phyloP scores from a whole-genome alignment of 2,888 invertebrate genomes.

The Cyrtodaria siliqua region DNA sequence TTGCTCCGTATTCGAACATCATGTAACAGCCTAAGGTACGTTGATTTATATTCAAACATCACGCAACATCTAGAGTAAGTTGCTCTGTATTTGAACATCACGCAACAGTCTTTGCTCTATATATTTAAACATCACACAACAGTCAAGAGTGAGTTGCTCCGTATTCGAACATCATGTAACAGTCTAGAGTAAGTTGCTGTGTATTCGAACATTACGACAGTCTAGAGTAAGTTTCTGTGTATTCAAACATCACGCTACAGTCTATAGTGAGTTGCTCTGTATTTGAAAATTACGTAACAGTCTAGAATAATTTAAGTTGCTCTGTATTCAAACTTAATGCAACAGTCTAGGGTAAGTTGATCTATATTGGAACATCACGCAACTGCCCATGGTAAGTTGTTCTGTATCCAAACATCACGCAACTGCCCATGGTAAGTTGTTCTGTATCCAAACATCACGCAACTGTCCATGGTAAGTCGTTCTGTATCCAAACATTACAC shows the following conservation, averaged over 20 bases:
- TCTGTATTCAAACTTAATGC: background rate
- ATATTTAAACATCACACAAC: conserved; percentile 55
- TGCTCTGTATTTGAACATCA: conserved; percentile 58
- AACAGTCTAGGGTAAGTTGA: too few species aligned
- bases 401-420: too few species aligned
- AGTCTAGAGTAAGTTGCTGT: conserved; percentile 51
- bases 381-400: too few species aligned
- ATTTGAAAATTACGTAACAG: background rate
- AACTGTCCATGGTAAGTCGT: too few species aligned
- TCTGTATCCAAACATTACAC: too few species aligned
- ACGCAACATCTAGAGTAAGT: conserved; percentile 62
- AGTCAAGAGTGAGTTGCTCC: conserved; percentile 55
- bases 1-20: conserved; percentile 62
- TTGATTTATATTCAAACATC: too few species aligned
- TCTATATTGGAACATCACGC: too few species aligned
- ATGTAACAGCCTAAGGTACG: conserved; percentile 52
- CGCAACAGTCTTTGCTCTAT: conserved; percentile 53
- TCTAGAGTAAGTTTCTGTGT: conserved; percentile 59
- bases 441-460: too few species aligned
- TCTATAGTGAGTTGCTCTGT: conserved; percentile 43
- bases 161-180: too few species aligned
- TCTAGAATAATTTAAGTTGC: background rate
- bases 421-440: too few species aligned
- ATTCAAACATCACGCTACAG: conserved; percentile 54
- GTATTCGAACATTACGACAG: conserved; percentile 56